A percentile compares a stretch with the other conserved stretches of the same genome.
These are phyloP conservation scores for Dendrocincla fuliginosa DNA, from an alignment of 2,797 vertebrate species.

Conservation along the genomic window DNA sequence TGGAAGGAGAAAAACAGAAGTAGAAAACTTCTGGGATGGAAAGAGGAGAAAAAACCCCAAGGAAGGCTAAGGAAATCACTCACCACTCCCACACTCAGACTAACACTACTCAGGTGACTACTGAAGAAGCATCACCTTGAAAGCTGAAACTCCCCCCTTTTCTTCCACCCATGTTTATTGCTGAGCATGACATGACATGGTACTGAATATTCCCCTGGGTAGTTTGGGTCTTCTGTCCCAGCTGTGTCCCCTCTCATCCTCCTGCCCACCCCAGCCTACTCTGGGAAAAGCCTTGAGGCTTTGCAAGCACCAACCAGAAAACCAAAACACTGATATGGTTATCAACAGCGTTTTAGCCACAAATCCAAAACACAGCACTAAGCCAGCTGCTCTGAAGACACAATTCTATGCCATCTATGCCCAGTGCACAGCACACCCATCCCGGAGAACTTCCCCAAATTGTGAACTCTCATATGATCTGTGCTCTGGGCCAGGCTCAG, in stretches of 20 bases:
- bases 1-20: not conserved
- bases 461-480: rapidly evolving
- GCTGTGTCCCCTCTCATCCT: not conserved
- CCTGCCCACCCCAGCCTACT: not conserved
- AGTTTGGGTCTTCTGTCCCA: not conserved
- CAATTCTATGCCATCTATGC: not conserved
- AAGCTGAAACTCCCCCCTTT: not conserved
- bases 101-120: rapidly evolving
- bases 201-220: too few relatives aligned
- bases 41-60: rapidly evolving
- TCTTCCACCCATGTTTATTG: not conserved
- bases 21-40: not conserved
- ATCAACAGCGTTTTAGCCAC: not conserved
- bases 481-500: not conserved
- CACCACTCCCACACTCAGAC: not conserved
- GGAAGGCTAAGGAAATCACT: not conserved
- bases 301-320: not conserved
- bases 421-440: not conserved
- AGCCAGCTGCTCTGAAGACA: not conserved
- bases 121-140: not conserved
- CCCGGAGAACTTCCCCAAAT: not conserved
- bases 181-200: not conserved
- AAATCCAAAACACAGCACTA: not conserved
- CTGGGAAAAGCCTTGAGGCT: not conserved
- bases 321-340: not conserved